Percentiles rank a stretch among this genome's conserved stretches.
Conservation (phyloP, 35 echinoderm and acorn worm genomes). For the Amphiura filiformis region DNA sequence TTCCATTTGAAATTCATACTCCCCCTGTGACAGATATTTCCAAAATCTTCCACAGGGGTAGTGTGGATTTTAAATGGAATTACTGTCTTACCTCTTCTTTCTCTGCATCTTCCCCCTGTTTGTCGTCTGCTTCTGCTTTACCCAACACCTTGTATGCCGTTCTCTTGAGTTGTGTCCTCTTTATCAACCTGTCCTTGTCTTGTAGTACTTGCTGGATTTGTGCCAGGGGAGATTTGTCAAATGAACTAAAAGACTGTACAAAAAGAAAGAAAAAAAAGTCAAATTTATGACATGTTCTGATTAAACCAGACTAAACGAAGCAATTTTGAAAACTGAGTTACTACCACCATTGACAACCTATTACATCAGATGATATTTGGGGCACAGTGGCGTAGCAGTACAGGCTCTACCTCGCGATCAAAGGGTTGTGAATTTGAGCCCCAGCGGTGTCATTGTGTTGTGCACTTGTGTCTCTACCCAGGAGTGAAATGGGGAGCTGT, state of each 20-base stretch:
- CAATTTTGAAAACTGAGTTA: not conserved
- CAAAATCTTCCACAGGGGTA: no score
- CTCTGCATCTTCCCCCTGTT: conserved; percentile 28
- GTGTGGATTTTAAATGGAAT: no score
- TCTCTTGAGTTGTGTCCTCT: conserved; percentile 79
- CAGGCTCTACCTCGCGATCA: no score
- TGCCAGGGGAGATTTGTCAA: conserved; percentile 77
- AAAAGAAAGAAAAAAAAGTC: conserved; percentile 9
- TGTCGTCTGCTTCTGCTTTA: conserved; percentile 39
- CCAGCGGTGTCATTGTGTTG: no score
- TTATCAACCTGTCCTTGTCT: conserved; percentile 65
- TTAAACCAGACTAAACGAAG: not conserved
- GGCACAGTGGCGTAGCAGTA: no score
- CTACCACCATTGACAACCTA: not conserved
- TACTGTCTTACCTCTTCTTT: conserved; percentile 9
- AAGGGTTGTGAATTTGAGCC: no score
- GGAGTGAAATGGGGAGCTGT: no score
- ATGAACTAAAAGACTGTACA: conserved; percentile 84
- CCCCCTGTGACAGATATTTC: no score
- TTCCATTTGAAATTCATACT: no score
- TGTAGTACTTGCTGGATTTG: conserved; percentile 85
- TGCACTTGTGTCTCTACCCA: no score
- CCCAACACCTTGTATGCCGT: conserved; percentile 67
- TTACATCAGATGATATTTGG: no score
- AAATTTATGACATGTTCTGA: no score